Evolutionary conservation across 2,797 vertebrate genomes (phyloP), one percentile per base, ranked within the genome.

Genomic region (Girardinus metallicus): DNA sequence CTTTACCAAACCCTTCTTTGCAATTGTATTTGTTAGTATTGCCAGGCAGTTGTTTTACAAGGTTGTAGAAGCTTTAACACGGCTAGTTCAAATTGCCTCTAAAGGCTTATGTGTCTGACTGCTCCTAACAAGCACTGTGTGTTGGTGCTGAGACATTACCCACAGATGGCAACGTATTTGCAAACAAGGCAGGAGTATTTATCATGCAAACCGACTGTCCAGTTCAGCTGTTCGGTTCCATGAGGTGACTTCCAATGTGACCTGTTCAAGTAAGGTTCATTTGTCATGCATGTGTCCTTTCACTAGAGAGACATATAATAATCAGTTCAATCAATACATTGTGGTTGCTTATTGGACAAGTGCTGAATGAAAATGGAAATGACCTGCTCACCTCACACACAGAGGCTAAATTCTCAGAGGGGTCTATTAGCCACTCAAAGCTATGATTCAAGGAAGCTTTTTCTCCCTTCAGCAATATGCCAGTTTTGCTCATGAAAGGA

Each of bases 361-460:
- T 90, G 78, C 91, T 95, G 92, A 95, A 96, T 96, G 96, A 96
- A 96, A 95, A 96, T 95, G 92, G 93, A 92, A 84, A 85, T 96
- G 95, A 96, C 95, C 94, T 91, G 51, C 83, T 94, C 89, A 93
- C 91, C 93, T 91, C 90, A 60, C 84, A 91, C 92, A 92, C 82
- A 89, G 34, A 89, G 85, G 75, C 88, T 83, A 66, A 64, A 84
- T 82, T 91, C 94, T 92, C 93, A 66, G n/a, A 93, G 92, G 94
- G 87, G 89, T 95, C 95, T 93, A 95, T 96, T 95, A 95, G 91
- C 90, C 80, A 83, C 86, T 90, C 73, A 71, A 92, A 89, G 88
- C 92, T 95, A 83, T 87, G 89, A 92, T 93, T 88, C 80, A 51
- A 80, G 77, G 62, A 78, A 87, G 91, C 80, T 92, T 93, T 87